Conservation (phyloP, 2,113 vertebrate species). For the Montifringilla adamsi region DNA sequence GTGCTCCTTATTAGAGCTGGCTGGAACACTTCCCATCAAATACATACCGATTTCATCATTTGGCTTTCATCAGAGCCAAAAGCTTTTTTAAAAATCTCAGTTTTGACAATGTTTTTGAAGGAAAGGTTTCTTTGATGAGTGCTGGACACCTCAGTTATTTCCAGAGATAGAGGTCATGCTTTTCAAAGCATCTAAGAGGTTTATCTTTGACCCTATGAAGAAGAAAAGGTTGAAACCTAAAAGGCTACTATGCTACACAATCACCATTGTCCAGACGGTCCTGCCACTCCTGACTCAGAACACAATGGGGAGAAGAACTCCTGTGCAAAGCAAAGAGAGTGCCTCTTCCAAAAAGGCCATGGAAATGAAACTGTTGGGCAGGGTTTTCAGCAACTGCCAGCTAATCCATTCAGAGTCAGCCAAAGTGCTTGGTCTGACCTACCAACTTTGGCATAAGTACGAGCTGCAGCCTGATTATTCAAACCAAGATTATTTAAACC, state of each 20-base stretch:
- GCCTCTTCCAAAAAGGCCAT: slow-evolving; percentile 56
- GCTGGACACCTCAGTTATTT: slow-evolving; percentile 61
- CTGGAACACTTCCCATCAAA: slow-evolving; percentile 61
- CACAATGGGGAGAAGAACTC: slow-evolving; percentile 49
- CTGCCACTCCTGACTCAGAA: slow-evolving; percentile 44
- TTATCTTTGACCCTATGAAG: slow-evolving; percentile 56
- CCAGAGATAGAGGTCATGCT: slow-evolving; percentile 48
- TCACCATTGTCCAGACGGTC: slow-evolving; percentile 31
- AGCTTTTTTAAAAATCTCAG: slow-evolving; percentile 42
- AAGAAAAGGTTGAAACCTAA: slow-evolving; percentile 65
- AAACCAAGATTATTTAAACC: background rate
- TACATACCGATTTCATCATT: slow-evolving; percentile 47
- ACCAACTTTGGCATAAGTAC: background rate
- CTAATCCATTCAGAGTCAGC: slow-evolving; percentile 36
- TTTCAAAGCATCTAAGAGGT: slow-evolving; percentile 48
- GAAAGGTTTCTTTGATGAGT: slow-evolving; percentile 46
- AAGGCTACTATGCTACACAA: slow-evolving; percentile 49
- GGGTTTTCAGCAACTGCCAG: slow-evolving; percentile 37
- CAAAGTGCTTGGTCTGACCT: slow-evolving; percentile 48
- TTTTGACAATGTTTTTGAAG: slow-evolving; percentile 66
- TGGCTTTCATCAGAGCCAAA: slow-evolving; percentile 46
- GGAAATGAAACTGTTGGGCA: slow-evolving; percentile 63
- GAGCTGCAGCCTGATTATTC: background rate
- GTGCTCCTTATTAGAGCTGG: slow-evolving; percentile 50
- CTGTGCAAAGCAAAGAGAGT: slow-evolving; percentile 44